These are phyloP conservation scores for Alethe diademata DNA, from an alignment of 2,113 vertebrate species.

Conservation along the genomic window DNA sequence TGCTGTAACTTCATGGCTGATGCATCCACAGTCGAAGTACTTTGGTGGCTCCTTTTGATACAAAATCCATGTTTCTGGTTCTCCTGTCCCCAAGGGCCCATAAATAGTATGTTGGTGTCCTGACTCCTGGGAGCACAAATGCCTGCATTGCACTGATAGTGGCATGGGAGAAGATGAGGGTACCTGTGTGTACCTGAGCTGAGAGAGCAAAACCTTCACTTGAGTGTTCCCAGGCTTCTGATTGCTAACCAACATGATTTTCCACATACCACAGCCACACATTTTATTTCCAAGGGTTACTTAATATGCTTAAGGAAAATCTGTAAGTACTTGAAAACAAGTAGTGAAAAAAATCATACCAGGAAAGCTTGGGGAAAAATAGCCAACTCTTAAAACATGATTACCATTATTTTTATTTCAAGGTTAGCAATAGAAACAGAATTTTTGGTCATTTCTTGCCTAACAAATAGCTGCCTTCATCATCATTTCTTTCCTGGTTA, in stretches of 20 bases:
- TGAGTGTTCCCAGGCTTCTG: not conserved
- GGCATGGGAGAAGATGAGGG: not conserved
- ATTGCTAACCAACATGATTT: not conserved
- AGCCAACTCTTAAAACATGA: not conserved
- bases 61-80: not conserved
- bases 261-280: not conserved
- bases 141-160: accelerated
- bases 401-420: not conserved
- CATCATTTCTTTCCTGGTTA: not conserved
- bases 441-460: not conserved
- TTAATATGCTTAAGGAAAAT: not conserved
- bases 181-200: not conserved
- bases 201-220: not conserved
- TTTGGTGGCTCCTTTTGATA: not conserved
- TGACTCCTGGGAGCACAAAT: not conserved
- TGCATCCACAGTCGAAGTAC: not conserved
- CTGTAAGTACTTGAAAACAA: not conserved
- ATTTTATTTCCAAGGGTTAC: not conserved
- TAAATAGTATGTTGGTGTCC: not conserved
- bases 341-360: not conserved
- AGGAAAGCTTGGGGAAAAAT: not conserved
- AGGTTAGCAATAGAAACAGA: not conserved
- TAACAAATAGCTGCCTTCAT: not conserved
- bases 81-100: not conserved
- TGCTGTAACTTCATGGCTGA: not conserved